Evolutionary conservation across 2,797 vertebrate genomes (phyloP).

Genomic region (Neoniphon sammara): DNA sequence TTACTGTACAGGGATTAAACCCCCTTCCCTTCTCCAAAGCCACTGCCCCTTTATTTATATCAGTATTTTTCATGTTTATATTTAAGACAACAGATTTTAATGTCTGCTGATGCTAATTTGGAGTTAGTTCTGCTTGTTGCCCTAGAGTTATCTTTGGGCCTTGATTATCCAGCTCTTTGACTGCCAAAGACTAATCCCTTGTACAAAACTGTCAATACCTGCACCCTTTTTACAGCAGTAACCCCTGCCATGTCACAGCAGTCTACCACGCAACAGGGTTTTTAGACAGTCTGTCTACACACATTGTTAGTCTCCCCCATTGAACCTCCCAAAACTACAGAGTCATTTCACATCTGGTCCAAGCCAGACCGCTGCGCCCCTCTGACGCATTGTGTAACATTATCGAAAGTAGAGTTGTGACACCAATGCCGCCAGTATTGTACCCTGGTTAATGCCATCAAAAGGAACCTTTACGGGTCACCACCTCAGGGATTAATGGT

Average conservation of each 20-base stretch:
- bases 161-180: neutral
- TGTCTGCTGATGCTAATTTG: neutral
- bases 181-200: neutral
- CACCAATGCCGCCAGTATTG: conserved; percentile 64
- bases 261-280: conserved; percentile 10
- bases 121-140: conserved; percentile 3
- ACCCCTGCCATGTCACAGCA: conserved; percentile 2
- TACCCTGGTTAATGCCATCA: conserved; percentile 72
- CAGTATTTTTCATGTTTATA: neutral
- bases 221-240: neutral
- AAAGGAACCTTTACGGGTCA: conserved; percentile 71
- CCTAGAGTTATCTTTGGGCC: neutral
- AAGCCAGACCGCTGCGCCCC: conserved; percentile 33
- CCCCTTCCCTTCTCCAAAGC: neutral
- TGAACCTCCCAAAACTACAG: conserved; percentile 31
- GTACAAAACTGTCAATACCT: neutral
- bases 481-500: conserved; percentile 66
- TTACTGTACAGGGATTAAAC: neutral
- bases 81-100: neutral
- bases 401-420: conserved; percentile 67
- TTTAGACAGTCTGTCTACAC: conserved; percentile 10
- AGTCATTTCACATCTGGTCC: conserved; percentile 44
- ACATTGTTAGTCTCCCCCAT: conserved; percentile 39
- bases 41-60: neutral
- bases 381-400: conserved; percentile 53